phyloP scores from a whole-genome alignment of 2,888 invertebrate genomes.

The Mesopsocus fuscifrons region DNA sequence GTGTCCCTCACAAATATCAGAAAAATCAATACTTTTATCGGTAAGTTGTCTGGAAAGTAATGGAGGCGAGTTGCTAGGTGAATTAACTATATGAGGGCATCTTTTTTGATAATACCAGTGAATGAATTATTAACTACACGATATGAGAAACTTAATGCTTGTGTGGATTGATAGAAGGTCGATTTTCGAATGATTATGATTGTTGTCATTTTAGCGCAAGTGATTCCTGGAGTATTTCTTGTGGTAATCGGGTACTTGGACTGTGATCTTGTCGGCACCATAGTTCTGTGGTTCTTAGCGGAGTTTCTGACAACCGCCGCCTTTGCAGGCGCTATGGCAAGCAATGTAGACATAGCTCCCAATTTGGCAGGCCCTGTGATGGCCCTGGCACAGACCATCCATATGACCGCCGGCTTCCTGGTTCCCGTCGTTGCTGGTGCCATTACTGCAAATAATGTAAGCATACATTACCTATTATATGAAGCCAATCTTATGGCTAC shows the following conservation, averaged over 20 bases:
- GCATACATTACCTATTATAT: no score
- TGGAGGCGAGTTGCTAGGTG: no score
- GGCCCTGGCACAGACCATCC: constrained; percentile 57
- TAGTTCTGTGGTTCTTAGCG: constrained; percentile 45
- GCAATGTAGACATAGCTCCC: constrained; percentile 58
- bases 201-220: no score
- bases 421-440: constrained; percentile 43
- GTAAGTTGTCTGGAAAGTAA: no score
- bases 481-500: no score
- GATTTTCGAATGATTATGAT: no score
- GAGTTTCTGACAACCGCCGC: constrained; percentile 50
- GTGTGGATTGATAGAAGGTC: no score
- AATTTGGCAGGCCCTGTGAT: constrained; percentile 51
- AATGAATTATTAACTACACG: no score
- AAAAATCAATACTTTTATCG: constrained; percentile 44
- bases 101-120: no score
- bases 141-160: no score
- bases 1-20: constrained; percentile 42
- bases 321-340: constrained; percentile 57
- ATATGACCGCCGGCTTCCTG: constrained; percentile 52
- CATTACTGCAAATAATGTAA: constrained; percentile 36
- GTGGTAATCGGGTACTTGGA: constrained; percentile 42
- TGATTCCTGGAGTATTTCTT: constrained; percentile 43
- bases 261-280: constrained; percentile 33
- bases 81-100: no score